Evolutionary conservation across 1,140 invertebrate species (phyloP).

Genomic region (Acromyrmex heyeri): DNA sequence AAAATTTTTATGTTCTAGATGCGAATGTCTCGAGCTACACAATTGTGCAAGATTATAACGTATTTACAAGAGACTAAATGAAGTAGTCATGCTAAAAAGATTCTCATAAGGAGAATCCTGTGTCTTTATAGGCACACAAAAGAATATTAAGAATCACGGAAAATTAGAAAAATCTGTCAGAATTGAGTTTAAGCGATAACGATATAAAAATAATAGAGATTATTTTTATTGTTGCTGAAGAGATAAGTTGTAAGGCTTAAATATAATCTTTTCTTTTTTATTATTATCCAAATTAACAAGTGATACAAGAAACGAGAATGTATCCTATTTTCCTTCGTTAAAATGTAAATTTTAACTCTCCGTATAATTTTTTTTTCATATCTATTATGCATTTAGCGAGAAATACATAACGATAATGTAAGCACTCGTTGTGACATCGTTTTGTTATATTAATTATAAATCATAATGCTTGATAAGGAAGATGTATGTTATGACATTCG

Average conservation of each 20-base stretch:
- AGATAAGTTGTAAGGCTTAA: neutral
- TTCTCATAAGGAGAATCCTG: neutral
- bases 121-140: neutral
- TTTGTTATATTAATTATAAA: conserved; percentile 2
- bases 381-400: neutral
- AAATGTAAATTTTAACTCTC: neutral
- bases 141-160: neutral
- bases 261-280: neutral
- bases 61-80: too few species aligned
- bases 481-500: conserved; percentile 44
- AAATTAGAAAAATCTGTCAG: neutral
- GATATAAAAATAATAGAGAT: neutral
- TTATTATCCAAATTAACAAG: neutral
- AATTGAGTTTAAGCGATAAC: neutral
- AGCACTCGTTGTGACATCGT: conserved; percentile 28
- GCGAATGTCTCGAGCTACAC: too few species aligned
- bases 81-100: neutral
- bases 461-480: conserved; percentile 20
- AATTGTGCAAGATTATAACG: too few species aligned
- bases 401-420: conserved; percentile 9
- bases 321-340: neutral
- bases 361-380: conserved; percentile 22
- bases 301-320: neutral
- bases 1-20: too few species aligned
- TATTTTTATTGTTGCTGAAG: conserved; percentile 1